Evolutionary conservation across 2,113 vertebrate species (phyloP), one percentile per base, ranked within the genome.

Genomic region (Bubo blakistoni): DNA sequence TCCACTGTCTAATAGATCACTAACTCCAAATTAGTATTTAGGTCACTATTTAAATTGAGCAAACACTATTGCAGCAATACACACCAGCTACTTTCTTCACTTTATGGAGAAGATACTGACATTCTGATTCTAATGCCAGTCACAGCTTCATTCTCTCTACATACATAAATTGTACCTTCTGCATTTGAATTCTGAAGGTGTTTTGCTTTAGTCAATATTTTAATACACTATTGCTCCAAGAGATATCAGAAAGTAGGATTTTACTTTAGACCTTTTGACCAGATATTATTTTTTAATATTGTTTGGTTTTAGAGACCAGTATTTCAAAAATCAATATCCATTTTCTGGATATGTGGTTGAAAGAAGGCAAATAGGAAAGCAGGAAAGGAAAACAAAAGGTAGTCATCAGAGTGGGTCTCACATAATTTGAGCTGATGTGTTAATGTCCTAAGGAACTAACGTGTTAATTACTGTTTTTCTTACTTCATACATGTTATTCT

Each of bases 11-110:
- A 29, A 38, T 7, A 86, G 46, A 29, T 40, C 44, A 25, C 30
- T 73, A 77, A 62, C 51, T 29, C 5, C 14, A 84, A 18, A 77
- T 26, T 22, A 72, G 80, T 61, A 34, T 1, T 79, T 67, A 57
- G 20, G 16, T 46, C 5, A 36, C 30, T 71, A 4, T 72, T 51
- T 63, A 86, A 88, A 73, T 14, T 52, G 25, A 63, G 32, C 2
- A 90, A 79, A 82, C 51, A 24, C 7, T 55, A 29, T 32, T 77
- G n/a, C 32, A 61, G 27, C 3, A 55, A 34, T 16, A 24, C 9
- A 38, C 11, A 74, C 47, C 7, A 40, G 3, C 13, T n/a, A 16
- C 17, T 26, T 88, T 83, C 46, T 47, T 73, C 0, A 0, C 34
- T 86, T 77, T 27, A 19, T 15, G 9, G 58, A 61, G 30, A 73